Evolutionary conservation across 2,797 vertebrate species (phyloP).

Genomic region (Eurystomus glaucurus): DNA sequence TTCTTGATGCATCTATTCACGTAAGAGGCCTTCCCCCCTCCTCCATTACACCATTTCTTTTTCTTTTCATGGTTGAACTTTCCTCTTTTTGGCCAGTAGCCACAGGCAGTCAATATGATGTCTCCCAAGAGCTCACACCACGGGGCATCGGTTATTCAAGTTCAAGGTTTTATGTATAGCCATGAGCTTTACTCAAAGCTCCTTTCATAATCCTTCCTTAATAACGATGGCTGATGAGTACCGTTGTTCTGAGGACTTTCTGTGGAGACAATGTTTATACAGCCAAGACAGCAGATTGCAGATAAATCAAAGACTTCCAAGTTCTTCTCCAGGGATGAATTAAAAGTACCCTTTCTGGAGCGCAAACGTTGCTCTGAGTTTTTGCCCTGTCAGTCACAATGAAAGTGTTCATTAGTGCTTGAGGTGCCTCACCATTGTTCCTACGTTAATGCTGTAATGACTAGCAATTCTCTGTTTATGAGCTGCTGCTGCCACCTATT

Average conservation of each 20-base stretch:
- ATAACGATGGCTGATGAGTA: neutral
- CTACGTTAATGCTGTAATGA: neutral
- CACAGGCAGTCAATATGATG: neutral
- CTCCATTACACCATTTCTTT: neutral
- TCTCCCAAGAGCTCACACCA: neutral
- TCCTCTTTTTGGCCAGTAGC: neutral
- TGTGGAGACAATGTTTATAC: neutral
- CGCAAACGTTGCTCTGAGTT: neutral
- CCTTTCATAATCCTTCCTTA: neutral
- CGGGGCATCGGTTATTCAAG: neutral
- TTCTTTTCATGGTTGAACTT: neutral
- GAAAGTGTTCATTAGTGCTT: rapidly evolving
- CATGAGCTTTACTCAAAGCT: neutral
- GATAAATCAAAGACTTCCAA: neutral
- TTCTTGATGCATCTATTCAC: neutral
- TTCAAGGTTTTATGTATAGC: neutral
- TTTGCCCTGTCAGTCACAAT: neutral
- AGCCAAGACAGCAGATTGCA: neutral
- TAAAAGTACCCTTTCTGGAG: neutral
- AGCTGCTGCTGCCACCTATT: slow-evolving; percentile 15
- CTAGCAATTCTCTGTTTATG: neutral
- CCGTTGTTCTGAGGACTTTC: neutral
- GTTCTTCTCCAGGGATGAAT: neutral
- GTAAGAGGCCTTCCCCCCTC: neutral
- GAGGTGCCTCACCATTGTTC: neutral